These are phyloP conservation scores for Drosophila takahashii DNA, from an alignment of 1,140 invertebrate species.

Conservation along the genomic window DNA sequence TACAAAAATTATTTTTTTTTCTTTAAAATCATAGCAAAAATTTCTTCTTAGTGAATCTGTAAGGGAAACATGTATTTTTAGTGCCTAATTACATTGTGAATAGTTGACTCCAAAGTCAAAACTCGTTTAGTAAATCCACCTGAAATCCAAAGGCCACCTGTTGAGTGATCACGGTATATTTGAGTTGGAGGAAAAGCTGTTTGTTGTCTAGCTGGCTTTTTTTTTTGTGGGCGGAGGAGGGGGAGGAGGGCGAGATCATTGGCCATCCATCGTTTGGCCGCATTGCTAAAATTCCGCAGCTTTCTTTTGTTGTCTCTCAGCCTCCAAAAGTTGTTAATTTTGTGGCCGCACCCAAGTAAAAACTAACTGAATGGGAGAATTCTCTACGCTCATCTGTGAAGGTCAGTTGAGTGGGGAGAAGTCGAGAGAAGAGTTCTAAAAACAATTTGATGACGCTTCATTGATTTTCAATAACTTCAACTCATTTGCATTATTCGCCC, in stretches of 20 bases:
- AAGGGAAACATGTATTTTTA: not conserved
- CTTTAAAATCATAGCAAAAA: no score
- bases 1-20: no score
- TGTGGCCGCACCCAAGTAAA: conserved; percentile 47
- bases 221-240: not conserved
- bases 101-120: conserved; percentile 16
- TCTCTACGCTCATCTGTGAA: conserved; percentile 33
- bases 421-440: conserved; percentile 42
- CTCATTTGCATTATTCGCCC: conserved; percentile 47
- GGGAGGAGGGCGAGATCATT: conserved; percentile 40
- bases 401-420: conserved; percentile 33
- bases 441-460: conserved; percentile 66
- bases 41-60: not conserved
- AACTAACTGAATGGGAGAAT: conserved; percentile 17
- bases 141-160: conserved; percentile 41
- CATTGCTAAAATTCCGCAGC: conserved; percentile 79
- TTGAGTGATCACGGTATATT: conserved; percentile 30
- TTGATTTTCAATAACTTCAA: conserved; percentile 55
- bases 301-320: conserved; percentile 69
- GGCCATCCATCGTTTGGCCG: conserved; percentile 59
- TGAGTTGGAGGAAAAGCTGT: conserved; percentile 13
- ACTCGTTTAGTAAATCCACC: conserved; percentile 33
- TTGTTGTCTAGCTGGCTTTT: conserved; percentile 48
- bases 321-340: conserved; percentile 64
- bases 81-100: conserved; percentile 22